phyloP scores from a whole-genome alignment of 2,888 invertebrate genomes.

The Yponomeuta plumbellus region DNA sequence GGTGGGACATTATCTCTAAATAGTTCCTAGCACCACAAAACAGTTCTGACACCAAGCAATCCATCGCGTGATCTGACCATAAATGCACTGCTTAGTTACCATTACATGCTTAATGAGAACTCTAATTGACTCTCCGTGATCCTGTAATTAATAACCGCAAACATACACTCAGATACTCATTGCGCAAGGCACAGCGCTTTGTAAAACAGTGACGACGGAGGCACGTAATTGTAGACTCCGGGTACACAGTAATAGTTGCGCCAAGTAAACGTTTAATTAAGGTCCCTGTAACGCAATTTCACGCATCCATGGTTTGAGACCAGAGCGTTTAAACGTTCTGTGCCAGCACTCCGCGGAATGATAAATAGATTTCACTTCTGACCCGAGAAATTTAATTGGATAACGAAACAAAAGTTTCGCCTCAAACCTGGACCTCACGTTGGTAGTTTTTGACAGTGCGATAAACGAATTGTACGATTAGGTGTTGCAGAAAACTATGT shows the following conservation, averaged over 20 bases:
- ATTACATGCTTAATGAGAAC: constrained; percentile 60
- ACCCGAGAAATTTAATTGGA: constrained; percentile 58
- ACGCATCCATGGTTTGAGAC: constrained; percentile 69
- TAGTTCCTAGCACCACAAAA: not conserved
- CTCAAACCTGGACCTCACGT: not conserved
- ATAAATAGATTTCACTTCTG: constrained; percentile 65
- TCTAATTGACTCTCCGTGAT: constrained; percentile 51
- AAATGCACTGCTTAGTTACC: constrained; percentile 55
- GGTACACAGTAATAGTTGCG: constrained; percentile 41
- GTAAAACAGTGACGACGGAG: constrained; percentile 29
- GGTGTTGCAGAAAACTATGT: no score
- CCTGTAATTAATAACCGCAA: constrained; percentile 52
- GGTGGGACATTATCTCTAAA: no score
- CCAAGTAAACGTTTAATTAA: constrained; percentile 60
- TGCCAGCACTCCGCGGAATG: constrained; percentile 33
- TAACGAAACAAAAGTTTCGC: constrained; percentile 32
- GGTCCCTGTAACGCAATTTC: constrained; percentile 63
- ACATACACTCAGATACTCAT: constrained; percentile 23
- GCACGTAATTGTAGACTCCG: constrained; percentile 20
- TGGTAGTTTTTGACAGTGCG: no score
- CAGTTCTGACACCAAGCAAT: not conserved
- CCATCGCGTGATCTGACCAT: constrained; percentile 59
- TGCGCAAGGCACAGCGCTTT: constrained; percentile 23
- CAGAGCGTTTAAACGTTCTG: constrained; percentile 25
- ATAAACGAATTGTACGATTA: no score